These are phyloP conservation scores for Sclerodermus sp. DNA, from an alignment of 2,888 invertebrate genomes.

Conservation along the genomic window DNA sequence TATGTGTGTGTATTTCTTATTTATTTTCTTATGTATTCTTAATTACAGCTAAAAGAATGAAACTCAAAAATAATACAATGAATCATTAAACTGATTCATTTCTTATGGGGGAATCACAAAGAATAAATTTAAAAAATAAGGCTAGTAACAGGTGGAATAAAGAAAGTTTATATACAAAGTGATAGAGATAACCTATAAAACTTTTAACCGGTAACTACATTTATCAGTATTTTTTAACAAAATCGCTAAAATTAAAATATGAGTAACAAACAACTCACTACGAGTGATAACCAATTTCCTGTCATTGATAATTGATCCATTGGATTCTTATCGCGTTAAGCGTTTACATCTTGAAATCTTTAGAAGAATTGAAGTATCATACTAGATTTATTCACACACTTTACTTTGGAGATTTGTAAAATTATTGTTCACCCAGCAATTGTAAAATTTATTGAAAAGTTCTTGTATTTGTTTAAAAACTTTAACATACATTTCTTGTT, in stretches of 20 bases:
- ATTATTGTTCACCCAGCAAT: too few relatives aligned
- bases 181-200: constrained; percentile 22
- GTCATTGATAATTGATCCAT: constrained; percentile 12
- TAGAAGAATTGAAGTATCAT: not conserved
- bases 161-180: constrained; percentile 6
- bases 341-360: constrained; percentile 14
- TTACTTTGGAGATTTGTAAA: too few relatives aligned
- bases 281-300: constrained; percentile 13
- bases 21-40: not conserved
- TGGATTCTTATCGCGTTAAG: not conserved
- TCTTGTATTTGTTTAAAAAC: not conserved
- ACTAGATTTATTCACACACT: not conserved
- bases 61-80: too few relatives aligned
- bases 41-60: too few relatives aligned
- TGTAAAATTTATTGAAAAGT: not conserved
- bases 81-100: too few relatives aligned
- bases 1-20: not conserved
- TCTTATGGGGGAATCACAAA: too few relatives aligned
- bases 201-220: not conserved
- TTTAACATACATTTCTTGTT: constrained; percentile 18
- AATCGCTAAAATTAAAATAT: not conserved
- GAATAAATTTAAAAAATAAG: too few relatives aligned
- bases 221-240: not conserved
- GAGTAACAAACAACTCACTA: constrained; percentile 15
- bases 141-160: constrained; percentile 24